phyloP scores from a whole-genome alignment of 2,888 invertebrate genomes.

The Dicycla oo region DNA sequence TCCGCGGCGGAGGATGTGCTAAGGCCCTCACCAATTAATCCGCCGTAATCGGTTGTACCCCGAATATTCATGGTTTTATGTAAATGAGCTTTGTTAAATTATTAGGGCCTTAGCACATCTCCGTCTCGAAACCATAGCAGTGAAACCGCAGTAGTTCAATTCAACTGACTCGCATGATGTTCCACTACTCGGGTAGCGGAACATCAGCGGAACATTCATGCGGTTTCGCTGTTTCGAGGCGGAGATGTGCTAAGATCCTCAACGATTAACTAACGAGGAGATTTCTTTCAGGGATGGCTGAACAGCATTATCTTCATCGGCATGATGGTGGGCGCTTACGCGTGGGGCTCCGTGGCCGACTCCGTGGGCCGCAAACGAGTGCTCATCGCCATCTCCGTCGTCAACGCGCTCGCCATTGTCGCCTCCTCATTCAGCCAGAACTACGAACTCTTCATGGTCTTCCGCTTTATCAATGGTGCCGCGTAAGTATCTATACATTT shows the following conservation, averaged over 20 bases:
- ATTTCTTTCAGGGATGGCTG: slow-evolving; percentile 90
- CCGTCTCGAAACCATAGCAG: too few species aligned
- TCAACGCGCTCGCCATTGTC: slow-evolving; percentile 97
- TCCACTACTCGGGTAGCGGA: too few species aligned
- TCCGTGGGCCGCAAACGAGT: slow-evolving; percentile 96
- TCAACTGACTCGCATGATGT: too few species aligned
- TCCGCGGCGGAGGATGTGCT: too few species aligned
- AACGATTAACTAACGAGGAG: background rate
- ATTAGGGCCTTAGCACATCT: too few species aligned
- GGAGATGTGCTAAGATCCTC: too few species aligned
- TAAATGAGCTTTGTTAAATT: background rate
- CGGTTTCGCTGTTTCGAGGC: too few species aligned
- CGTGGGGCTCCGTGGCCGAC: slow-evolving; percentile 98
- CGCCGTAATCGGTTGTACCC: too few species aligned
- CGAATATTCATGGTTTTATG: background rate
- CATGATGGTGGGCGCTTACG: slow-evolving; percentile 98
- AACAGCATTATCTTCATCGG: slow-evolving; percentile 96
- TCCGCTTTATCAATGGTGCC: slow-evolving; percentile 97
- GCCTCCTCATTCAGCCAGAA: slow-evolving; percentile 97
- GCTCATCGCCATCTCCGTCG: slow-evolving; percentile 96
- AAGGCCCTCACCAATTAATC: too few species aligned
- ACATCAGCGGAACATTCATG: too few species aligned
- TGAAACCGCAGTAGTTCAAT: too few species aligned
- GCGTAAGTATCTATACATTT: slow-evolving; percentile 93
- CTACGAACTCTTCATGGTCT: slow-evolving; percentile 96